A percentile compares a stretch with the other conserved stretches of the same genome.
Evolutionary conservation across 2,113 vertebrate genomes (phyloP).

Genomic region (Machaerirhynchus nigripectus): DNA sequence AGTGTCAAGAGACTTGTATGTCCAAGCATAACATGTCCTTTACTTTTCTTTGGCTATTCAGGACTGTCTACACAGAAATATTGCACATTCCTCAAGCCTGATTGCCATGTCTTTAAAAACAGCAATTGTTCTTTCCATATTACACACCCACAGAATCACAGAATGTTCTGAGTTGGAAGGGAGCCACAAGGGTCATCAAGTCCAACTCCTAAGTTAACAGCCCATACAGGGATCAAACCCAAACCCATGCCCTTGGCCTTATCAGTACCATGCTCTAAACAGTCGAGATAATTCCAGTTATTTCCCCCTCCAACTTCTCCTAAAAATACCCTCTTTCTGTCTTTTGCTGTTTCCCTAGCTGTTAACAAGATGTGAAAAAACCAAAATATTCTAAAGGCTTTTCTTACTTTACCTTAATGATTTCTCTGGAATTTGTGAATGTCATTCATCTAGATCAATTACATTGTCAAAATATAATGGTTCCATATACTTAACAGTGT

Average conservation of each 20-base stretch:
- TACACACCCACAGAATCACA: neutral
- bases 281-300: neutral
- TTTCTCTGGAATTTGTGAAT: slow-evolving; percentile 44
- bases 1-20: slow-evolving; percentile 2
- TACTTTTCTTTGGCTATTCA: slow-evolving; percentile 23
- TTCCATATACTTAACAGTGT: slow-evolving; percentile 50
- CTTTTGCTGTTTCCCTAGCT: neutral
- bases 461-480: slow-evolving; percentile 48
- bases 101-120: slow-evolving; percentile 2
- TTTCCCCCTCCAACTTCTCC: neutral
- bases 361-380: neutral
- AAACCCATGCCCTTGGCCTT: neutral
- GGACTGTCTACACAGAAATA: slow-evolving; percentile 31
- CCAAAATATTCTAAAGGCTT: neutral
- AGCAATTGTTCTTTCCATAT: neutral
- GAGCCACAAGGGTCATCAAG: neutral
- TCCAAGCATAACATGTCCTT: slow-evolving; percentile 17
- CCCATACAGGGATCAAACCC: neutral
- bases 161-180: neutral
- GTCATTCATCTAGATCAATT: slow-evolving; percentile 53
- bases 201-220: neutral
- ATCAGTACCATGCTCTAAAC: neutral
- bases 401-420: slow-evolving; percentile 26
- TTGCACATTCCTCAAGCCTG: neutral
- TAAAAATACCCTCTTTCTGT: neutral